Evolutionary conservation across 2,888 invertebrate genomes (phyloP), one percentile per base, ranked within the genome.

Genomic region (Malacosoma neustria): DNA sequence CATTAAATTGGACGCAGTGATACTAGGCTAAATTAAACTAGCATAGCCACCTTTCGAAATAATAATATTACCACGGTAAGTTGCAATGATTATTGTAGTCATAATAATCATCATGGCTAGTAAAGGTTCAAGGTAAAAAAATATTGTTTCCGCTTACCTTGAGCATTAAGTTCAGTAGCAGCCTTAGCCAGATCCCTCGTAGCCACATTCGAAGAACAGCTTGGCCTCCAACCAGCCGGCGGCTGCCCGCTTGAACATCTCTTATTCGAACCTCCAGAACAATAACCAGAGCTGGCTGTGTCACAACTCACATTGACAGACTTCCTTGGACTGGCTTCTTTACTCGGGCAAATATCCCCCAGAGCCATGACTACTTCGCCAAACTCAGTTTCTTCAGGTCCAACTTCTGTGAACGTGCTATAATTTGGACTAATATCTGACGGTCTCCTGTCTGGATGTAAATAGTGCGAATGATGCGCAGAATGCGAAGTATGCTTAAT

Each of bases 401-500:
- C 82, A 6, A 84, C 77, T 55, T 87, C 87, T 11, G 85, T 86
- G 42, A 86, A 86, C 0, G 86, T 86, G 47, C 85, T 85, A 40
- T 86, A 85, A 46, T 86, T 86, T 0, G 86, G 86, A 54, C 84
- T 84, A 13, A 84, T 80, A 34, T 84, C 82, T 31, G 82, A 84
- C 1, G 82, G 77, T 40, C 84, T 68, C 57, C 84, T 66, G 12
- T 84, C 84, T 14, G 85, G 85, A 11, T 82, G 85, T 2, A 84
- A 46, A 34, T 84, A 81, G 40, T 85, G 85, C 3, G 88, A 87
- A 61, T 90, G 91, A 48, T 90, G 90, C 30, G 90, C 89, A 36
- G 89, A 86, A 62, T 93, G 92, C 1, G 93, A 92, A 1, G 93
- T 90, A 51, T 93, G 89, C 52, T 92, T 93, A 72, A 93, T 90